Evolutionary conservation across 2,113 vertebrate genomes (phyloP), one percentile per base, ranked within the genome.

Genomic region (Lamprotornis superbus): DNA sequence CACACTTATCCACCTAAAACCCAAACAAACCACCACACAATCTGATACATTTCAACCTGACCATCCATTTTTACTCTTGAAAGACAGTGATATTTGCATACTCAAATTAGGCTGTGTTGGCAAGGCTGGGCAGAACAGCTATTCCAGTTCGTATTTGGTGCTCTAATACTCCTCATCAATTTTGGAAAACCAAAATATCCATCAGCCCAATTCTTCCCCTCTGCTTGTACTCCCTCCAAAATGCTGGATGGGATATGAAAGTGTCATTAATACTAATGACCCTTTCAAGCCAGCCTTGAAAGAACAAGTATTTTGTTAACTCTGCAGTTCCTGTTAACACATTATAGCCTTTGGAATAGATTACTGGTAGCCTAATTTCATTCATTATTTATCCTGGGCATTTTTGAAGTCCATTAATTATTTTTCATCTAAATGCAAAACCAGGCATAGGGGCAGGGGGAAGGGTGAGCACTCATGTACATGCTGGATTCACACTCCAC

Each of bases 331-430:
- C 55, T 94, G 90, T 89, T 87, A 91, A 77, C 67, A 87, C 13
- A 28, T 50, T 90, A 44, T 5, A 91, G 82, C 53, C 31, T 93
- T 80, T 80, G 39, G 70, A 95, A 82, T 53, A 91, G 87, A 78
- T 85, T 82, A 79, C 20, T 60, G 33, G 75, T 30, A 87, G n/a
- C 23, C 25, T 85, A 64, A 82, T 89, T 91, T 90, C 30, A n/a
- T 89, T 95, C 67, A 69, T 96, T 94, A 95, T 89, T 87, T 94
- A 89, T 79, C 70, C n/a, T n/a, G 12, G 12, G 8, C 28, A 69
- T 90, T 93, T 91, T 71, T 87, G 7, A 81, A 94, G 40, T 64
- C 65, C 60, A 67, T 78, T 89, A 87, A 94, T 82, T 87, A 89
- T 69, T 94, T 83, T 88, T 76, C 77, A 91, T 70, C 70, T 73